Evolutionary conservation across 2,888 invertebrate genomes (phyloP), one percentile per base, ranked within the genome.

Genomic region (Drosophila nr. fundita): DNA sequence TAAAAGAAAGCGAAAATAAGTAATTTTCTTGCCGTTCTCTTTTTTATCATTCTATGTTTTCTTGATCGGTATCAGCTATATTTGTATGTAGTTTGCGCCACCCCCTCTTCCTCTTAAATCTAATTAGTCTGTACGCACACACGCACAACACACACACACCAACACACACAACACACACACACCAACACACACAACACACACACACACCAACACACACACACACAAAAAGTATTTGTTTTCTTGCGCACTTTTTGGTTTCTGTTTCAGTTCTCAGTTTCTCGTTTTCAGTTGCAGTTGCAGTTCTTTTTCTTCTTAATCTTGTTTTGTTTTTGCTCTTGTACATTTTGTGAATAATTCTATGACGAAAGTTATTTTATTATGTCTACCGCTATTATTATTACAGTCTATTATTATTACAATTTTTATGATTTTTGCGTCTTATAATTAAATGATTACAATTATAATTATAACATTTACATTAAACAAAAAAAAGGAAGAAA

Each of bases 211-310:
- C n/a, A 59, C 18, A 59, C 29, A 52, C 18, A 72, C 75, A 74
- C 64, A 80, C 52, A 68, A 63, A 68, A 62, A 80, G 80, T 80
- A 78, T 80, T 78, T 55, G 74, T 73, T 76, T 80, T 72, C 69
- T 76, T 78, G 81, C 80, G 80, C 80, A 80, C 64, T 73, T 76
- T 76, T 72, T 63, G 21, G 59, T 74, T 74, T 74, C 24, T 21
- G n/a, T 60, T 72, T 67, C 29, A 32, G 21, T 68, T 68, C 40
- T 53, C 60, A 49, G 30, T 64, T 73, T 52, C 40, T 36, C 50
- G 27, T 61, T 64, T 60, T 72, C 48, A 55, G 48, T 76, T 68
- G 40, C 24, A 52, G 34, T 40, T 60, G 29, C 48, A 71, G 53
- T 73, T 48, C 13, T 24, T 45, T 34, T 24, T 50, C 30, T 53